A percentile compares a stretch with the other conserved stretches of the same genome.
phyloP scores from a whole-genome alignment of 2,797 vertebrate genomes.

The Myoxocephalus aenaeus region DNA sequence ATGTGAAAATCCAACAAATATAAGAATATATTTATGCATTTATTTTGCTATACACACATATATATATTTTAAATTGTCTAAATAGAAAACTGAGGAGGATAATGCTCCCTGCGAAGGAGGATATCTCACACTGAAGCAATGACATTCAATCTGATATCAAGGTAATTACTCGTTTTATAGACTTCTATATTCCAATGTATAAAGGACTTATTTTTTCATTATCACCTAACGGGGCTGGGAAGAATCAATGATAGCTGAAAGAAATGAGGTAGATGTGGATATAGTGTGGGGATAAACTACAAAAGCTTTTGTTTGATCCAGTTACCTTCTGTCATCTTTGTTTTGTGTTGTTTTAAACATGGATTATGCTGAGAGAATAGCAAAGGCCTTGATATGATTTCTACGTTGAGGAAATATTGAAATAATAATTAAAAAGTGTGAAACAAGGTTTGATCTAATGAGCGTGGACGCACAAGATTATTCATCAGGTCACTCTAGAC shows the following conservation, averaged over 20 bases:
- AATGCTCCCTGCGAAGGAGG: neutral
- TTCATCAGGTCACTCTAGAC: neutral
- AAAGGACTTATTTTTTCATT: neutral
- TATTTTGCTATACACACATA: neutral
- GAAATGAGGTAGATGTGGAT: neutral
- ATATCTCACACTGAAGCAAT: neutral
- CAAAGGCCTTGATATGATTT: too few species aligned
- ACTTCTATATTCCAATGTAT: neutral
- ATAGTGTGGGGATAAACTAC: neutral
- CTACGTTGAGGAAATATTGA: neutral
- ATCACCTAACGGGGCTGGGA: neutral
- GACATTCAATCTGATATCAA: slow-evolving; percentile 2
- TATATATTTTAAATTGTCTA: neutral
- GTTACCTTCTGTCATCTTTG: neutral
- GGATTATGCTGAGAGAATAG: neutral
- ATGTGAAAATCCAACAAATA: neutral
- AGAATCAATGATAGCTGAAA: neutral
- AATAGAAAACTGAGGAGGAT: neutral
- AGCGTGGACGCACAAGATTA: neutral
- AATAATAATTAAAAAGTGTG: neutral
- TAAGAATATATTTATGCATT: too few species aligned
- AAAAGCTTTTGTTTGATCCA: neutral
- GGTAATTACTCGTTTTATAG: slow-evolving; percentile 7
- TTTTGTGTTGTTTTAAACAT: neutral
- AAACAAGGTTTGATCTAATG: neutral